Evolutionary conservation across 2,888 invertebrate species (phyloP), one percentile per base, ranked within the genome.

Genomic region (Ophion obscuratus): DNA sequence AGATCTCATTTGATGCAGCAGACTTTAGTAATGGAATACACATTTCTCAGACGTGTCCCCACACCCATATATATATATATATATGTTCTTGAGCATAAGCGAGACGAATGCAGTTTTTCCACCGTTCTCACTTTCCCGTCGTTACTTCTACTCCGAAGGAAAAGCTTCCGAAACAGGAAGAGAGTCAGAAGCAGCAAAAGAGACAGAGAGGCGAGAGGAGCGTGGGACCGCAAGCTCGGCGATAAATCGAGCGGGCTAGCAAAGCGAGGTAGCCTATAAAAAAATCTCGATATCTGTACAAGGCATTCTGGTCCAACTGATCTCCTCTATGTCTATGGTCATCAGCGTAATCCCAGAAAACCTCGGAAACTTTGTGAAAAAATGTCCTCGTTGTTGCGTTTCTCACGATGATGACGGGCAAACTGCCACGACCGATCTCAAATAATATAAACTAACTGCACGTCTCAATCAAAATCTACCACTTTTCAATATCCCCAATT

Each of bases 181-280:
- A 24, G 71, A 57, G 57, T n/a, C 7, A 71, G 71, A n/a, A 47
- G 31, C 27, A 61, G 79, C 57, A 70, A 59, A 44, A 31, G 76
- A 47, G 76, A 66, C 3, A 40, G 67, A 57, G 57, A 24, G 73
- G 78, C 6, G 40, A 73, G 66, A 59, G 62, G 67, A 75, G 73
- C 71, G 85, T 61, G 79, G 81, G 86, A 83, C 81, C 86, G 81
- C 88, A 87, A 87, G 86, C 87, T 83, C 86, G 84, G 87, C 87
- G 87, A 88, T 88, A 88, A 88, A 88, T 88, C 88, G 88, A 88
- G 82, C 71, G 40, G 80, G 81, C 79, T 83, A 83, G 82, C 83
- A 83, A 87, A 84, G 62, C 84, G 83, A 79, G 76, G 79, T 80
- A 73, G 62, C 53, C 64, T 64, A 71, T 57, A 64, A n/a, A 40